These are phyloP conservation scores for Dufourea novaeangliae DNA, from an alignment of 1,140 invertebrate species.

Conservation along the genomic window DNA sequence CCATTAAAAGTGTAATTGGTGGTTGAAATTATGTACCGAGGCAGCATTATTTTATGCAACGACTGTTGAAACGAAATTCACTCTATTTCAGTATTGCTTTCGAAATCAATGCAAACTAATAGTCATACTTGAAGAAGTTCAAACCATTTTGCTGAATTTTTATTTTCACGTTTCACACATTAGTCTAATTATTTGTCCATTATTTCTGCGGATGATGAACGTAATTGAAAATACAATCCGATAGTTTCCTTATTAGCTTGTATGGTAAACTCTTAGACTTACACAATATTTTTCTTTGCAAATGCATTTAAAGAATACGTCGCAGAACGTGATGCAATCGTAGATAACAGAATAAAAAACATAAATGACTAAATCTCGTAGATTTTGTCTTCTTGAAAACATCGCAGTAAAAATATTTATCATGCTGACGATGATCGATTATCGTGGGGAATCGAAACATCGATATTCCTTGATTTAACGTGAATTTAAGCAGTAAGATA, in stretches of 20 bases:
- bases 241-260: background rate
- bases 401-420: background rate
- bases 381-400: background rate
- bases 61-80: background rate
- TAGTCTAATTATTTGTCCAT: too few species aligned
- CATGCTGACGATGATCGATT: background rate
- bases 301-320: background rate
- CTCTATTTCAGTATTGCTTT: background rate
- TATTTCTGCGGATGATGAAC: too few species aligned
- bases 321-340: slow-evolving; percentile 7
- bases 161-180: too few species aligned
- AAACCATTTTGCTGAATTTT: too few species aligned
- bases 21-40: background rate
- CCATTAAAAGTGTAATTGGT: background rate
- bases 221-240: background rate
- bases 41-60: background rate
- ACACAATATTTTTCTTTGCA: slow-evolving; percentile 21
- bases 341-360: background rate
- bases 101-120: background rate
- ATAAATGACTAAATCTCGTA: background rate
- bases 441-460: background rate
- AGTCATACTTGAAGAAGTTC: too few species aligned
- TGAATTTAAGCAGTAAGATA: too few species aligned
- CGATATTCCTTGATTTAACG: background rate
- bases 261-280: background rate